Percentiles rank a stretch among this genome's conserved stretches.
Evolutionary conservation across 2,797 vertebrate genomes (phyloP).

Genomic region (Bradypus variegatus): DNA sequence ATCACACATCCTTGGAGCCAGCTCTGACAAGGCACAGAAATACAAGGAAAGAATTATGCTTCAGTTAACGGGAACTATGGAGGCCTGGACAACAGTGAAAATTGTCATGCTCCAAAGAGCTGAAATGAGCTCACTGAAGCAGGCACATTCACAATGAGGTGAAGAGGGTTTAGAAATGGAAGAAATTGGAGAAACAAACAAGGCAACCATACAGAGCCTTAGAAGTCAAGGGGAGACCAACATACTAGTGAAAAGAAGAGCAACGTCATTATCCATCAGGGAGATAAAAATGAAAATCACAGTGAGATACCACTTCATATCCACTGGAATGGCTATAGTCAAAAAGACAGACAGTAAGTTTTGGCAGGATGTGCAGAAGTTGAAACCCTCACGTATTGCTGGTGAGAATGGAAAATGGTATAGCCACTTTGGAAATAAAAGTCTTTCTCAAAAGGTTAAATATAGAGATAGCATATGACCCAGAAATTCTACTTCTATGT

Average conservation of each 20-base stretch:
- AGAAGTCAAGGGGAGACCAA: not conserved
- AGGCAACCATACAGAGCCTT: not conserved
- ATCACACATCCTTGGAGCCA: accelerated
- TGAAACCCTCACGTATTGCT: not conserved
- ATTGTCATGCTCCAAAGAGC: not conserved
- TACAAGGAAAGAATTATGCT: not conserved
- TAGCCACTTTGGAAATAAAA: not conserved
- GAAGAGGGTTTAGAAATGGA: accelerated
- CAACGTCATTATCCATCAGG: not conserved
- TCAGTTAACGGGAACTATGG: not conserved
- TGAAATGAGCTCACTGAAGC: not conserved
- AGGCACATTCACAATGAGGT: not conserved
- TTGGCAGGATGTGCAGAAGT: not conserved
- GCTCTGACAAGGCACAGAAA: not conserved
- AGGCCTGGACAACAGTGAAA: not conserved
- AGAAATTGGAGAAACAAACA: not conserved
- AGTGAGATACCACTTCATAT: not conserved
- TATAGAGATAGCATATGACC: not conserved
- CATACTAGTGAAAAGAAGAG: not conserved
- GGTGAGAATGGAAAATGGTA: not conserved
- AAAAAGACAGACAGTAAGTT: too few relatives aligned
- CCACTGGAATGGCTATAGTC: not conserved
- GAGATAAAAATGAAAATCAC: not conserved
- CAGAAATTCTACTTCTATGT: not conserved
- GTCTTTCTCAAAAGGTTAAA: not conserved